Percentiles rank a stretch among this genome's conserved stretches.
phyloP scores from a whole-genome alignment of 2,797 vertebrate genomes.

The Australoheros facetus region DNA sequence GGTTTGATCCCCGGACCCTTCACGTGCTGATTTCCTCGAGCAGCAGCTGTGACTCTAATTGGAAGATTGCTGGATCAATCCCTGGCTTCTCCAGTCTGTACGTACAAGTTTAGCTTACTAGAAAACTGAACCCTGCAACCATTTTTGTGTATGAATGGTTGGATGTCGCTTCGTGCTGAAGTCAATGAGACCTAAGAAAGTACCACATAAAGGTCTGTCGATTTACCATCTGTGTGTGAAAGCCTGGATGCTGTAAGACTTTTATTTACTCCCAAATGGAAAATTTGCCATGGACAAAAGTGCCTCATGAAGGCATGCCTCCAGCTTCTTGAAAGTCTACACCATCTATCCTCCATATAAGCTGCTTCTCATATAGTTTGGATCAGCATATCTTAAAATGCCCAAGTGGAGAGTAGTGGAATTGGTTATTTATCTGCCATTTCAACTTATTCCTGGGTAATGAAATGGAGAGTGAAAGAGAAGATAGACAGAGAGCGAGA shows the following conservation, averaged over 20 bases:
- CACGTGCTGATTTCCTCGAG: not conserved
- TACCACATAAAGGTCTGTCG: not conserved
- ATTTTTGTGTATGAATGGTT: not conserved
- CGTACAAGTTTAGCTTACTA: not conserved
- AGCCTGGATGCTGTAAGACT: not conserved
- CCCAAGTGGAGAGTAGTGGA: not conserved
- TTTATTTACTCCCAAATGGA: not conserved
- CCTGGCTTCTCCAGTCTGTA: not conserved
- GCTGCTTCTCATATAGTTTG: not conserved
- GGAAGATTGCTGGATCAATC: not conserved
- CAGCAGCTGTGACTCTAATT: not conserved
- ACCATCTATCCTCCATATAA: accelerated
- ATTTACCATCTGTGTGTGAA: not conserved
- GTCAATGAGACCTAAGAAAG: too few species aligned
- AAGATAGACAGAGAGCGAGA: not conserved
- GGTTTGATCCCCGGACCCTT: not conserved
- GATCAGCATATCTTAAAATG: not conserved
- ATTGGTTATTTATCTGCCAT: conserved; percentile 19
- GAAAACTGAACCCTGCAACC: not conserved
- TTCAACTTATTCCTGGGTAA: not conserved
- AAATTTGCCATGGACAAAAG: not conserved
- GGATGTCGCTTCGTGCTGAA: not conserved
- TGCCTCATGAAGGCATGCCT: not conserved
- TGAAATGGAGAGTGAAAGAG: not conserved
- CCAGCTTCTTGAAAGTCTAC: not conserved